These are phyloP conservation scores for Campoletis raptor DNA, from an alignment of 2,888 invertebrate species.

Conservation along the genomic window DNA sequence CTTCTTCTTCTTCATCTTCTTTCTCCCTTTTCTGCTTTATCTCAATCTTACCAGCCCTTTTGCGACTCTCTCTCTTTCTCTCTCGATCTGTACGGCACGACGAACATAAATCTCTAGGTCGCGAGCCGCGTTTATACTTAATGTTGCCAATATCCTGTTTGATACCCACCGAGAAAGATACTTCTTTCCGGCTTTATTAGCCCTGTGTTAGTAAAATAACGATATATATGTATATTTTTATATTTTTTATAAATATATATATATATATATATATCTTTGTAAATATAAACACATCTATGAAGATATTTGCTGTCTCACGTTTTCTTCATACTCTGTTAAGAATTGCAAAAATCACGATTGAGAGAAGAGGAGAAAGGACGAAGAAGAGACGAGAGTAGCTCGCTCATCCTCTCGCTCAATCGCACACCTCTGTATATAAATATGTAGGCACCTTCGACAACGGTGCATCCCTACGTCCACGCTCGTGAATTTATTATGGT, in stretches of 20 bases:
- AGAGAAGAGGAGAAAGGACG: not conserved
- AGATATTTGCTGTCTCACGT: slow-evolving; percentile 44
- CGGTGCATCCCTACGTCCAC: slow-evolving; percentile 38
- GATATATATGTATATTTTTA: not conserved
- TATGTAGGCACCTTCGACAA: slow-evolving; percentile 38
- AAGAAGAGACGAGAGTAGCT: not conserved
- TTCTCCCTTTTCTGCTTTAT: slow-evolving; percentile 59
- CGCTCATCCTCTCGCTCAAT: slow-evolving; percentile 20
- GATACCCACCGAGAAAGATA: slow-evolving; percentile 70
- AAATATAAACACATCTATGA: not conserved
- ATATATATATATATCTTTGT: not conserved
- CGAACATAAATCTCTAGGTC: slow-evolving; percentile 80
- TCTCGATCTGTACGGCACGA: slow-evolving; percentile 71
- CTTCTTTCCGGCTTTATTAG: slow-evolving; percentile 73
- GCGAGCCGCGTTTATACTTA: slow-evolving; percentile 79
- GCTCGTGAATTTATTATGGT: slow-evolving; percentile 65
- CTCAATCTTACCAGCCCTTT: slow-evolving; percentile 46
- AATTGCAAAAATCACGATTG: slow-evolving; percentile 13
- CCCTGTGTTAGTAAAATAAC: slow-evolving; percentile 23
- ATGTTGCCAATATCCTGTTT: slow-evolving; percentile 82
- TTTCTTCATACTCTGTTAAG: slow-evolving; percentile 38
- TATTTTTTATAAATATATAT: not conserved
- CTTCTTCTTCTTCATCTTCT: slow-evolving; percentile 37
- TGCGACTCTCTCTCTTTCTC: slow-evolving; percentile 69
- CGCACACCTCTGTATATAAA: slow-evolving; percentile 48